Conservation (phyloP, 2,113 vertebrate species). For the Vombatus ursinus region DNA sequence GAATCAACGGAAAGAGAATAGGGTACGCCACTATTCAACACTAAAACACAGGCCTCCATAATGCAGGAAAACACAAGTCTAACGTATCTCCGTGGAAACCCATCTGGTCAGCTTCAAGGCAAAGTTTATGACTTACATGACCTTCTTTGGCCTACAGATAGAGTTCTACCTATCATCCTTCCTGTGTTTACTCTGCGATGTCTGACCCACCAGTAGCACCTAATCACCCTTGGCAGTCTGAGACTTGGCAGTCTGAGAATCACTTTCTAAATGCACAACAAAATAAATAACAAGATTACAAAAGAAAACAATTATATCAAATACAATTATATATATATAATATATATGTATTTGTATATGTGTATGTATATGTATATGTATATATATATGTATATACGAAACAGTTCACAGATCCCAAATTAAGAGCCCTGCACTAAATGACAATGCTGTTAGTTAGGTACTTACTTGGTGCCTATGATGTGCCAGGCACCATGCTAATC, state of each 20-base stretch:
- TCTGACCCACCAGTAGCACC: background rate
- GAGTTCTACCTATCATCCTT: background rate
- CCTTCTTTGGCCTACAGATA: background rate
- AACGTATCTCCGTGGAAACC: background rate
- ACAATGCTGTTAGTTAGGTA: background rate
- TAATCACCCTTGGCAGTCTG: too few species aligned
- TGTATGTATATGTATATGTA: too few species aligned
- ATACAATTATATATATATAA: background rate
- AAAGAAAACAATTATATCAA: background rate
- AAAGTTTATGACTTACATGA: background rate
- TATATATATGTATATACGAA: too few species aligned
- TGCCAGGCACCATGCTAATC: background rate
- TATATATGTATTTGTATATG: too few species aligned
- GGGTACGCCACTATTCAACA: background rate
- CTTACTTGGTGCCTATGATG: background rate
- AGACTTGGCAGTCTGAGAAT: background rate
- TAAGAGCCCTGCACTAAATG: background rate
- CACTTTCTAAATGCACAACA: background rate
- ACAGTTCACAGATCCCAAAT: background rate
- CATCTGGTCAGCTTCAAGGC: background rate
- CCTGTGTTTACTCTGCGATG: background rate
- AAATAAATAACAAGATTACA: background rate
- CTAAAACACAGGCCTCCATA: conserved; percentile 28
- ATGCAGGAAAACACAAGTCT: conserved; percentile 26
- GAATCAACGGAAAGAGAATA: background rate